Evolutionary conservation across 2,888 invertebrate species (phyloP), one percentile per base, ranked within the genome.

Genomic region (Drepanosiphum platanoidis): DNA sequence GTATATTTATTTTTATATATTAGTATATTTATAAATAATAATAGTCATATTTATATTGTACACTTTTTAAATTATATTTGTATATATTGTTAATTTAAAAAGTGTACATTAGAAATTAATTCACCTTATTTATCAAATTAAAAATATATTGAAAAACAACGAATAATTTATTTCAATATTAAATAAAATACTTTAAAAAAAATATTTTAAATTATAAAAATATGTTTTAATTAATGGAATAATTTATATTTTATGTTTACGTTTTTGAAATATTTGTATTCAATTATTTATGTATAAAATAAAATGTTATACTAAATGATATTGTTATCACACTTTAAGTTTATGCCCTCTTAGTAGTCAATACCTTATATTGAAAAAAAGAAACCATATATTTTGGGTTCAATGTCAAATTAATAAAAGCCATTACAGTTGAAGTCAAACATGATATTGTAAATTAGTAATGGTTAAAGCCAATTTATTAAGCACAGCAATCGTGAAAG

Each of bases 331-430:
- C 30, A 30, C 22, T 27, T 64, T 22, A 13, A 32, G 61, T 11
- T 22, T 27, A 1, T 61, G 9, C 4, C 9, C 27, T 36, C 30
- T n/a, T 22, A 22, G 18, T 4, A 18, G 2, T 61, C 39, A 30
- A 39, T 30, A 30, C 27, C 27, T 39, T 11, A 36, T n/a, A 18
- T 1, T 30, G 11, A n/a, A n/a, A 27, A n/a, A 4, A 70, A 61
- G 83, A 83, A 83, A 74, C 83, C 83, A 32, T 74, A 83, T 27
- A 39, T 64, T 75, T 52, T 9, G 5, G 39, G 66, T 84, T 84
- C 84, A 84, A 84, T 84, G 84, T 77, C 84, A 68, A 77, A 84
- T 77, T 75, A 84, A 84, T 84, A 70, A 77, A 77, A 74, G 3
- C 46, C 52, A 15, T 52, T 46, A 18, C 8, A 36, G 66, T 42